Evolutionary conservation across 2,113 vertebrate species (phyloP).

Genomic region (Seriola quinqueradiata): DNA sequence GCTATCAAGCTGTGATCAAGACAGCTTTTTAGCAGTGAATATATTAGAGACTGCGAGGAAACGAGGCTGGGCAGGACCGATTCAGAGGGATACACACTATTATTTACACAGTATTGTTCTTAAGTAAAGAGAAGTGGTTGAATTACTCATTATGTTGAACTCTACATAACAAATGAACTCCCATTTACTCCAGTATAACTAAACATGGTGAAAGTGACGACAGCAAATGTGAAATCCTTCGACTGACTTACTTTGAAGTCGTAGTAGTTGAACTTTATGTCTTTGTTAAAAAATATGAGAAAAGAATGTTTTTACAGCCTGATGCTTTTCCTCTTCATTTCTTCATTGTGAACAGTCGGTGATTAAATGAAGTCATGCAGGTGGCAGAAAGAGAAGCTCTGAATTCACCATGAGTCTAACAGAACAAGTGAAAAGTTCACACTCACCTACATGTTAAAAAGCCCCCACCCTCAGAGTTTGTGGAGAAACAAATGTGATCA

Average conservation of each 20-base stretch:
- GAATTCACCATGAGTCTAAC: not conserved
- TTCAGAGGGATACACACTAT: constrained; percentile 1
- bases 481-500: constrained; percentile 18
- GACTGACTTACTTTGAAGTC: not conserved
- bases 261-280: not conserved
- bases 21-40: constrained; percentile 65
- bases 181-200: too few species aligned
- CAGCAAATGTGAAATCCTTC: too few species aligned
- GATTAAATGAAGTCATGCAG: too few species aligned
- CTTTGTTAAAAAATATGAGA: too few species aligned
- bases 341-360: too few species aligned
- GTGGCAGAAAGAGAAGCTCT: not conserved
- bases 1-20: constrained; percentile 78
- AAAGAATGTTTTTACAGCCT: too few species aligned
- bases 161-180: not conserved
- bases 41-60: constrained; percentile 56
- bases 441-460: constrained; percentile 1
- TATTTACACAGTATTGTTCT: not conserved
- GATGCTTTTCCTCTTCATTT: too few species aligned
- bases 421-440: not conserved
- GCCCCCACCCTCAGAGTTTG: not conserved
- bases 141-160: not conserved
- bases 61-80: not conserved
- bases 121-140: not conserved
- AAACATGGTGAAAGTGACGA: too few species aligned